A percentile compares a stretch with the other conserved stretches of the same genome.
Evolutionary conservation across 1,140 invertebrate species (phyloP).

Genomic region (Goniozus legneri): DNA sequence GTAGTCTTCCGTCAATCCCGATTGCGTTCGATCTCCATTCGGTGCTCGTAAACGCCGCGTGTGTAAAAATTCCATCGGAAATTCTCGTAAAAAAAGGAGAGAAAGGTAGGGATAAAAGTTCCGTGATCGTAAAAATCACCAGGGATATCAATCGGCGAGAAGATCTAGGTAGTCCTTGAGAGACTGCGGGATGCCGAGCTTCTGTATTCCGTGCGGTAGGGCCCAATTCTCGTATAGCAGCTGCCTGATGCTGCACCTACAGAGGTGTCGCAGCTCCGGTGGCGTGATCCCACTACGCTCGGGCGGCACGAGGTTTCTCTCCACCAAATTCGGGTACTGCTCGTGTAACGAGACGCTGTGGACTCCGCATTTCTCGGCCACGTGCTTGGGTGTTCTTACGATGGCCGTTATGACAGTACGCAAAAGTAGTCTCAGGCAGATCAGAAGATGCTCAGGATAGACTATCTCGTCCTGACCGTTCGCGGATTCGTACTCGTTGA

Average conservation of each 20-base stretch:
- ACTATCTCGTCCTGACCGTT: slow-evolving; percentile 15
- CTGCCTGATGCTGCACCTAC: slow-evolving; percentile 65
- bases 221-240: slow-evolving; percentile 64
- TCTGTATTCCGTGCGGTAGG: slow-evolving; percentile 68
- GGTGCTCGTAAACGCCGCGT: too few species aligned
- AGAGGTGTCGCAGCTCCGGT: slow-evolving; percentile 55
- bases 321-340: slow-evolving; percentile 62
- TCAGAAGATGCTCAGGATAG: slow-evolving; percentile 65
- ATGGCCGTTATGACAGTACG: slow-evolving; percentile 57
- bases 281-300: slow-evolving; percentile 60
- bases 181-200: slow-evolving; percentile 61
- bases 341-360: slow-evolving; percentile 58
- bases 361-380: slow-evolving; percentile 35
- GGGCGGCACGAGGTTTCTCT: slow-evolving; percentile 61
- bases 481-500: slow-evolving; percentile 59
- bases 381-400: slow-evolving; percentile 37
- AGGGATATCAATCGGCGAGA: slow-evolving; percentile 63
- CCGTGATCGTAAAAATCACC: not conserved
- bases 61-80: not conserved
- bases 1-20: too few species aligned
- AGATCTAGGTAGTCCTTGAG: slow-evolving; percentile 70
- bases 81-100: not conserved
- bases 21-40: too few species aligned
- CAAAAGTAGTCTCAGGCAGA: slow-evolving; percentile 65
- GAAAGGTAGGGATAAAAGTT: too few species aligned